These are phyloP conservation scores for Seriola aureovittata DNA, from an alignment of 2,113 vertebrate species.

Conservation along the genomic window DNA sequence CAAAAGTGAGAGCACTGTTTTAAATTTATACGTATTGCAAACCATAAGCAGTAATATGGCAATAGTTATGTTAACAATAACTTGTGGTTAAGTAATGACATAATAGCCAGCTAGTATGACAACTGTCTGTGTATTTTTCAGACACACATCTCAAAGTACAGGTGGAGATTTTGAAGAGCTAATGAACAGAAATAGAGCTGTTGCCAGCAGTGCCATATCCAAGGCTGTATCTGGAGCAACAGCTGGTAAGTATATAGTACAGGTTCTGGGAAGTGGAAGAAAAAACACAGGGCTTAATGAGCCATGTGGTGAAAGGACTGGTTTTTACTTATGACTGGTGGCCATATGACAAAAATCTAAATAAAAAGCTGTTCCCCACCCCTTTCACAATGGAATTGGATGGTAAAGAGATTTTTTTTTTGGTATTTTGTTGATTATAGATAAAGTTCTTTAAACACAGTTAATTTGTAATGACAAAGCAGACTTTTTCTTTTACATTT, in stretches of 20 bases:
- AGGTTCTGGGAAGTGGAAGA: conserved; percentile 15
- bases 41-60: neutral
- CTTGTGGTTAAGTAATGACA: neutral
- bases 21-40: conserved; percentile 1
- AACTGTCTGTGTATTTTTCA: conserved; percentile 54
- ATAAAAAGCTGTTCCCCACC: neutral
- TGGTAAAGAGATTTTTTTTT: neutral
- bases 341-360: neutral
- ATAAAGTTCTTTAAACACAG: neutral
- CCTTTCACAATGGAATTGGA: neutral
- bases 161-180: conserved; percentile 93
- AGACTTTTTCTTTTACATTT: no score
- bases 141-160: conserved; percentile 79
- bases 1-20: conserved; percentile 84
- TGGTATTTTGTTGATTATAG: neutral
- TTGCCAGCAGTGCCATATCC: conserved; percentile 96
- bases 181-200: conserved; percentile 94
- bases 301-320: neutral
- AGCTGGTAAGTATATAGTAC: conserved; percentile 84
- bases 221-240: conserved; percentile 95
- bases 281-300: neutral
- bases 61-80: neutral
- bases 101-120: neutral
- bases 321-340: neutral
- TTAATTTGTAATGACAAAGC: no score